phyloP scores from a whole-genome alignment of 2,797 vertebrate species.

The Selene dorsalis region DNA sequence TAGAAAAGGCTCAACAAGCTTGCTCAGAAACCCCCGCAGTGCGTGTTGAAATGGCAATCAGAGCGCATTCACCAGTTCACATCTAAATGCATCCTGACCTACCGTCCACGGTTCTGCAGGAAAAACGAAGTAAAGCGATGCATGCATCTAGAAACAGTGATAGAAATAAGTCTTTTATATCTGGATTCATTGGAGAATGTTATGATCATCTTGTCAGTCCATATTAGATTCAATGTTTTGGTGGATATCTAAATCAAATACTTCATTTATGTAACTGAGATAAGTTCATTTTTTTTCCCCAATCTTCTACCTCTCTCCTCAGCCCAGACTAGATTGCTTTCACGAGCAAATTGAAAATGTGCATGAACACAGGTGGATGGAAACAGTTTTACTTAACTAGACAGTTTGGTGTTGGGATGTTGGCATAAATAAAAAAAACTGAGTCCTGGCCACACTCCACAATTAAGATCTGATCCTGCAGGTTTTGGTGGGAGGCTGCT shows the following conservation, averaged over 20 bases:
- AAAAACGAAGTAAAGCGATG: too few species aligned
- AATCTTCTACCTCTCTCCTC: background rate
- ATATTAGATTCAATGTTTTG: too few species aligned
- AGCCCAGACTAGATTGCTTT: too few species aligned
- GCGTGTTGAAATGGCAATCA: conserved; percentile 21
- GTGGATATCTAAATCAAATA: background rate
- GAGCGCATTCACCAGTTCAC: background rate
- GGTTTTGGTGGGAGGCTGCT: conserved; percentile 39
- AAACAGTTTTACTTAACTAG: conserved; percentile 2
- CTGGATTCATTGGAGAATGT: too few species aligned
- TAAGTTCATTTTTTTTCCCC: background rate
- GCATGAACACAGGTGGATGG: background rate
- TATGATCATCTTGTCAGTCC: too few species aligned
- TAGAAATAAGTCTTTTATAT: background rate
- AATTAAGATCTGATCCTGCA: conserved; percentile 53
- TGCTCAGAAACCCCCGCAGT: conserved; percentile 12
- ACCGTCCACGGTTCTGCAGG: background rate
- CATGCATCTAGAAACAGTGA: background rate
- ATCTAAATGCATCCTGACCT: background rate
- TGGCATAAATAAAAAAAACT: too few species aligned
- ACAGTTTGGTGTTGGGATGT: conserved; percentile 14
- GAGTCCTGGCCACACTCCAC: conserved; percentile 29
- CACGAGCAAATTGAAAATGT: background rate
- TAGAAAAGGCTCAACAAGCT: conserved; percentile 14
- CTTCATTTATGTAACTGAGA: background rate